Percentiles rank a stretch among this genome's conserved stretches.
These are phyloP conservation scores for Coelopa pilipes DNA, from an alignment of 2,888 invertebrate genomes.

Conservation along the genomic window DNA sequence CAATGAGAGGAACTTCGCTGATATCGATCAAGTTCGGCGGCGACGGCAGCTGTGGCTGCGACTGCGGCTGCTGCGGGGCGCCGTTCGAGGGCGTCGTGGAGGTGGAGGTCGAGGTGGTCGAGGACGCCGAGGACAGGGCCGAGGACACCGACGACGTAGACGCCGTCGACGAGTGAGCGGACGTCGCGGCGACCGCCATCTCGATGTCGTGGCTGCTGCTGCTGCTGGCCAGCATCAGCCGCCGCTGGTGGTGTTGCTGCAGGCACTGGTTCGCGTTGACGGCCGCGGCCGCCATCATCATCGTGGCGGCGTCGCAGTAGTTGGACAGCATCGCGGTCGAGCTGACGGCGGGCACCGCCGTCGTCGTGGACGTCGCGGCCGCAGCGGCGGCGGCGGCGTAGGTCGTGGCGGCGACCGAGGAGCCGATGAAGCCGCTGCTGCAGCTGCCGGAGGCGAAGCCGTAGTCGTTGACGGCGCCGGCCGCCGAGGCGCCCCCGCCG, in stretches of 20 bases:
- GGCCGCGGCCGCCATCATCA: slow-evolving; percentile 66
- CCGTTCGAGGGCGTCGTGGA: slow-evolving; percentile 33
- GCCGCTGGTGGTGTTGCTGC: slow-evolving; percentile 63
- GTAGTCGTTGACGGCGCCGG: slow-evolving; percentile 29
- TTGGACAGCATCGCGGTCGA: slow-evolving; percentile 64
- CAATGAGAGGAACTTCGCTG: slow-evolving; percentile 67
- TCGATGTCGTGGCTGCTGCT: slow-evolving; percentile 42
- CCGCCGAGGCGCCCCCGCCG: slow-evolving; percentile 13
- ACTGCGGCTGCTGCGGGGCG: slow-evolving; percentile 22
- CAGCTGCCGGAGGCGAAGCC: slow-evolving; percentile 10
- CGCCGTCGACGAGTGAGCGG: slow-evolving; percentile 48
- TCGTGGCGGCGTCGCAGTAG: slow-evolving; percentile 65
- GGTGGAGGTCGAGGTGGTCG: slow-evolving; percentile 38
- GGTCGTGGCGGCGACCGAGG: slow-evolving; percentile 27
- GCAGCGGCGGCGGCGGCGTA: slow-evolving; percentile 43
- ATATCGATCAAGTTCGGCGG: slow-evolving; percentile 67
- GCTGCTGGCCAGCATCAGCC: slow-evolving; percentile 53
- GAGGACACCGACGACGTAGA: slow-evolving; percentile 50
- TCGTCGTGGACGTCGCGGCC: slow-evolving; percentile 46
- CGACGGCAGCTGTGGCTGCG: slow-evolving; percentile 50
- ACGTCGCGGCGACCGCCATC: slow-evolving; percentile 44
- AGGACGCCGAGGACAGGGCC: slow-evolving; percentile 43
- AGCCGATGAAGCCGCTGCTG: slow-evolving; percentile 34
- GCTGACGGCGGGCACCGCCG: slow-evolving; percentile 52
- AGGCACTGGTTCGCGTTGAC: slow-evolving; percentile 65